These are phyloP conservation scores for Hepsetus odoe DNA, from an alignment of 2,113 vertebrate genomes.

Conservation along the genomic window DNA sequence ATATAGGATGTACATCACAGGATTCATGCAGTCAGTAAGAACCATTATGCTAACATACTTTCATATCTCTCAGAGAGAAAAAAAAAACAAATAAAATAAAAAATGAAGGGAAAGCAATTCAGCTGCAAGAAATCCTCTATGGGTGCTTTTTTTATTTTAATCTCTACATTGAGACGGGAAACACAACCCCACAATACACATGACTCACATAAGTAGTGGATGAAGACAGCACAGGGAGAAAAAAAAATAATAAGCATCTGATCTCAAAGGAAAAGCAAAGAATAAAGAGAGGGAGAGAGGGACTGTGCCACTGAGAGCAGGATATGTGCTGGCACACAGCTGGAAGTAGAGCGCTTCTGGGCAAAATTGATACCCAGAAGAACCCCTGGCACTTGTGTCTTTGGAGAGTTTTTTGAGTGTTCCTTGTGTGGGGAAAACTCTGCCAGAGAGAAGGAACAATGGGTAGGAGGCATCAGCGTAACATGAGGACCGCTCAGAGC, in stretches of 20 bases:
- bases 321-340: not conserved
- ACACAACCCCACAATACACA: not conserved
- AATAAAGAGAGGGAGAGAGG: not conserved
- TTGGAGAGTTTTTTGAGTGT: not conserved
- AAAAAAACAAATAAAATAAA: not conserved
- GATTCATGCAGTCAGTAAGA: not conserved
- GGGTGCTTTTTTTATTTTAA: not conserved
- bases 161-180: not conserved
- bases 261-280: not conserved
- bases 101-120: not conserved
- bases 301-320: not conserved
- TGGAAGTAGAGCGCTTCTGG: not conserved
- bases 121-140: not conserved
- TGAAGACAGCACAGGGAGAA: not conserved
- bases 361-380: constrained; percentile 1
- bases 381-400: not conserved
- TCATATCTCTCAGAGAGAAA: not conserved
- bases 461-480: not conserved
- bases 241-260: constrained; percentile 3
- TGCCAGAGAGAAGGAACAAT: not conserved
- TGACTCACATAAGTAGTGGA: not conserved
- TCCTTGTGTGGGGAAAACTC: not conserved
- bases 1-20: not conserved
- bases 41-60: not conserved
- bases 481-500: not conserved